Evolutionary conservation across 2,797 vertebrate species (phyloP).

Genomic region (Anolis apletophallus): DNA sequence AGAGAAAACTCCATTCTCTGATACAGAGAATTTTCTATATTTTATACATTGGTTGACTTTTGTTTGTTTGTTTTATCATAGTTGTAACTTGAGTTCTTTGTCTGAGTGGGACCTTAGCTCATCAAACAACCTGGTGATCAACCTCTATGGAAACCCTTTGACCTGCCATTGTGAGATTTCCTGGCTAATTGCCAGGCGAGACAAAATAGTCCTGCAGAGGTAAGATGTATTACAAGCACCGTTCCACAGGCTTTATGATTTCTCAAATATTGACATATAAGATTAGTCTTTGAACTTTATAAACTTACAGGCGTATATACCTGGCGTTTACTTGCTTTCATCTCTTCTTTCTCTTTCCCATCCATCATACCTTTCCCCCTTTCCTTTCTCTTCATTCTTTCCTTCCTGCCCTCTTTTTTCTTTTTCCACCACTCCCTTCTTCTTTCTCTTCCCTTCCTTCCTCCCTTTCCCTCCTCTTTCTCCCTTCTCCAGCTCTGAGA

Average conservation of each 20-base stretch:
- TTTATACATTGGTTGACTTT: not conserved
- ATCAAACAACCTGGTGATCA: slow-evolving; percentile 60
- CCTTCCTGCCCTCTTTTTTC: too few species aligned
- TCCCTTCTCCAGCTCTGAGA: too few species aligned
- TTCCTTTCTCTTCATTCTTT: too few species aligned
- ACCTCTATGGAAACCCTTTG: slow-evolving; percentile 78
- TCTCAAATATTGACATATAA: too few species aligned
- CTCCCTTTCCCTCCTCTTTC: too few species aligned
- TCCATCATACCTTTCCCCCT: too few species aligned
- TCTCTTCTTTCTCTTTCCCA: too few species aligned
- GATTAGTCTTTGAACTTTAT: too few species aligned
- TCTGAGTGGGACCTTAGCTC: slow-evolving; percentile 73
- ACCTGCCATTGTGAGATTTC: slow-evolving; percentile 76
- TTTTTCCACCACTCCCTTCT: too few species aligned
- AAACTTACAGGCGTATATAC: too few species aligned
- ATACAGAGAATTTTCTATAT: not conserved
- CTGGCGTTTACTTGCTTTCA: too few species aligned
- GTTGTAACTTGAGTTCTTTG: slow-evolving; percentile 81
- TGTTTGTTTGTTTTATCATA: slow-evolving; percentile 59
- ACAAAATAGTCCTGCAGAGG: slow-evolving; percentile 72
- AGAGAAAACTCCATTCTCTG: not conserved
- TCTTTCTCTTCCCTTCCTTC: too few species aligned
- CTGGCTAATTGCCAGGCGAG: slow-evolving; percentile 73
- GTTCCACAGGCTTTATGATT: not conserved
- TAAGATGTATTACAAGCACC: slow-evolving; percentile 46